Percentiles rank a stretch among this genome's conserved stretches.
These are phyloP conservation scores for Eristalis pertinax DNA, from an alignment of 2,888 invertebrate species.

Conservation along the genomic window DNA sequence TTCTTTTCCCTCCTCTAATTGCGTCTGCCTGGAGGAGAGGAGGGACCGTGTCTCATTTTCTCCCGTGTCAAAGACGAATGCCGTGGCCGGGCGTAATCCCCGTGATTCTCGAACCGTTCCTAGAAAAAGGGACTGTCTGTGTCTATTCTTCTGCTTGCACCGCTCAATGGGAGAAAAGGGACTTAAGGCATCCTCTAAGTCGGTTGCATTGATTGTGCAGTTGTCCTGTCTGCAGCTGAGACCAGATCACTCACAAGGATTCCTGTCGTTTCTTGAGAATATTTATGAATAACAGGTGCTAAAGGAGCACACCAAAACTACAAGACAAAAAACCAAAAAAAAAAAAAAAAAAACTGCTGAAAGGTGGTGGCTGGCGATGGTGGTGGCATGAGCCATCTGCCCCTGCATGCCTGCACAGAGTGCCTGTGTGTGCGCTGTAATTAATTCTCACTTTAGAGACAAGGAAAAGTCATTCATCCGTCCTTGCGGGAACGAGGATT, in stretches of 20 bases:
- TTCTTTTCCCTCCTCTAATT: background rate
- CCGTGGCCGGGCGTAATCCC: slow-evolving; percentile 41
- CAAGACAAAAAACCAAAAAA: background rate
- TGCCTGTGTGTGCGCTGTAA: slow-evolving; percentile 34
- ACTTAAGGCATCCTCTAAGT: slow-evolving; percentile 41
- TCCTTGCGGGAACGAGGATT: background rate
- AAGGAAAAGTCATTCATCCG: background rate
- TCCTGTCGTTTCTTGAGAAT: background rate
- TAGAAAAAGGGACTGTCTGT: slow-evolving; percentile 35
- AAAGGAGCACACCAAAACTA: slow-evolving; percentile 16
- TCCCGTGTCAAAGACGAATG: slow-evolving; percentile 44
- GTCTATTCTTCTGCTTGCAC: background rate
- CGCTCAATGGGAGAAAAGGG: background rate
- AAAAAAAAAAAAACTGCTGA: background rate
- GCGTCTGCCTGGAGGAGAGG: background rate
- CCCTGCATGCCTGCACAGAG: slow-evolving; percentile 15
- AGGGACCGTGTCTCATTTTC: background rate
- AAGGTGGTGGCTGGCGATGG: background rate
- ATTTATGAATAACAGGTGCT: slow-evolving; percentile 70
- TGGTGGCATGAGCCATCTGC: slow-evolving; percentile 67
- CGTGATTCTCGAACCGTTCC: slow-evolving; percentile 39
- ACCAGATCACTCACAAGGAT: slow-evolving; percentile 34
- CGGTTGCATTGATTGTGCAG: slow-evolving; percentile 24
- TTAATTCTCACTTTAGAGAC: slow-evolving; percentile 54
- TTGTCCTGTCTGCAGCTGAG: slow-evolving; percentile 27